phyloP scores from a whole-genome alignment of 2,797 vertebrate genomes.

The Micropoecilia bifurca region DNA sequence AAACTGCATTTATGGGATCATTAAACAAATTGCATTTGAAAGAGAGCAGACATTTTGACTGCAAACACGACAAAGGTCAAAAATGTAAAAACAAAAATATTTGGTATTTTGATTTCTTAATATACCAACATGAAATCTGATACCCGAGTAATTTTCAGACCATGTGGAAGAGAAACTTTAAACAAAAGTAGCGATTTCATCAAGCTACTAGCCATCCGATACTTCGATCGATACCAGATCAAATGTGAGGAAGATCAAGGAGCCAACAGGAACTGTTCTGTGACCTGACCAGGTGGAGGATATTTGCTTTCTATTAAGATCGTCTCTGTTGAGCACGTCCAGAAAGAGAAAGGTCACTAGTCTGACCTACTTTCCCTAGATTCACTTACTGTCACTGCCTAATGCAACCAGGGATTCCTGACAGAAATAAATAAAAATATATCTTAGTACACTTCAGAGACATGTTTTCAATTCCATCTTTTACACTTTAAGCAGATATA shows the following conservation, averaged over 20 bases:
- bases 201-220: too few relatives aligned
- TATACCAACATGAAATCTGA: too few relatives aligned
- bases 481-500: background rate
- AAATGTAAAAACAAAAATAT: too few relatives aligned
- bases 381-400: background rate
- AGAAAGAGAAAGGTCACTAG: background rate
- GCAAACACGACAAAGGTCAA: too few relatives aligned
- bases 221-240: too few relatives aligned
- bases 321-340: background rate
- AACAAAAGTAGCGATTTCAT: too few relatives aligned
- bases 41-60: too few relatives aligned
- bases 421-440: background rate
- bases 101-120: too few relatives aligned
- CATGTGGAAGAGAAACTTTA: too few relatives aligned
- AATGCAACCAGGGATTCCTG: background rate
- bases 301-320: background rate
- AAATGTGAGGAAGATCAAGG: background rate
- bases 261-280: background rate
- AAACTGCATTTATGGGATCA: too few relatives aligned
- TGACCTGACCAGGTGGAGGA: background rate
- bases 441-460: background rate
- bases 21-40: too few relatives aligned
- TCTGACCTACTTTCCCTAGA: background rate
- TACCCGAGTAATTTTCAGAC: too few relatives aligned
- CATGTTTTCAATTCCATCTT: background rate